Evolutionary conservation across 2,888 invertebrate genomes (phyloP).

Genomic region (Laspeyria flexula): DNA sequence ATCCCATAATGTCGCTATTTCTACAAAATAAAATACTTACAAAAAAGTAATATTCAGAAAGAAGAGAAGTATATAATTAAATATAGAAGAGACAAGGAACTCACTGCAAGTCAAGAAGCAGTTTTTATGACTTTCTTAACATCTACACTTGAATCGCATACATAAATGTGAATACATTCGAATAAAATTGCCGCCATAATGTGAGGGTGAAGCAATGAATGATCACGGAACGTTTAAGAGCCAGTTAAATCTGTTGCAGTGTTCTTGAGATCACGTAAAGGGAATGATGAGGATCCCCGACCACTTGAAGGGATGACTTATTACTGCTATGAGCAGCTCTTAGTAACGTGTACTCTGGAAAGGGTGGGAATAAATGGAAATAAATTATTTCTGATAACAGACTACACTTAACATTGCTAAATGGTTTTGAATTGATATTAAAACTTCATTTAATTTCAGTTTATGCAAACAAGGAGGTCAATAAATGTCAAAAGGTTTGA

Average conservation of each 20-base stretch:
- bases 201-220: conserved; percentile 6
- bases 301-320: conserved; percentile 28
- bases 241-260: conserved; percentile 29
- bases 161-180: too few relatives aligned
- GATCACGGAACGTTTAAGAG: conserved; percentile 12
- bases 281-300: conserved; percentile 18
- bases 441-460: not conserved
- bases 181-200: too few relatives aligned
- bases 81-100: too few relatives aligned
- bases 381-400: conserved; percentile 8
- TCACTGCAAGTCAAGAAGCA: too few relatives aligned
- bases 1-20: too few relatives aligned
- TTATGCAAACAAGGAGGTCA: too few relatives aligned
- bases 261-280: conserved; percentile 26
- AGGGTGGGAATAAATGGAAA: conserved; percentile 11
- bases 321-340: conserved; percentile 20
- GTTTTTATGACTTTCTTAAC: too few relatives aligned
- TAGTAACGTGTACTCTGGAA: conserved; percentile 9
- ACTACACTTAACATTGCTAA: not conserved
- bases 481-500: too few relatives aligned
- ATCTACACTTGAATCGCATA: too few relatives aligned
- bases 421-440: not conserved
- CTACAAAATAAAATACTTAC: too few relatives aligned
- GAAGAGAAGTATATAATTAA: too few relatives aligned
- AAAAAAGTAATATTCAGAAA: too few relatives aligned